Base-by-base conservation (phyloP, 1,140 invertebrate species). In the Saccostrea echinata region DNA sequence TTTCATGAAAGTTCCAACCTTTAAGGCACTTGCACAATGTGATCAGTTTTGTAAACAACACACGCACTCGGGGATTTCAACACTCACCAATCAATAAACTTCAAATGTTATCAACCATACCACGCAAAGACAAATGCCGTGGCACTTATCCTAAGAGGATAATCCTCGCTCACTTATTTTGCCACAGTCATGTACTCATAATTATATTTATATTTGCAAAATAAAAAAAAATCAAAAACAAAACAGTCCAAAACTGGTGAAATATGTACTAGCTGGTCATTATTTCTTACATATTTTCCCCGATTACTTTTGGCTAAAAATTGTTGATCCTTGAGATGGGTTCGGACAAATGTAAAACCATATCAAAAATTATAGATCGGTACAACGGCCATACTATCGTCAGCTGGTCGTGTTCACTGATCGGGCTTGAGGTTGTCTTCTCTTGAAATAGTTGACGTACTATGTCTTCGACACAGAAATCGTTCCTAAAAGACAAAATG, bases 91-190 rank as follows among this genome's bases (percentile, higher is more conserved):
- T 76, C 68, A 76, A 30, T 76, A 27, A 9, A 76, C 68, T 76
- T 27, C 27, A 16, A 76, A 24, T 18, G 43, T 43, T 43, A 43
- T 76, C 30, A 33, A 13, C 11, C 68, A 76, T 76, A 30, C 68
- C 68, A 76, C 68, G 30, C 68, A 76, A 13, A 76, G 68, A 76
- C 68, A 76, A 76, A 76, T 76, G 68, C 24, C 68, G 68, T 76
- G 30, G 68, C 68, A 76, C 68, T 76, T 76, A 76, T 76, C 68
- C 68, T 27, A 64, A 76, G 68, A 76, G 68, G 68, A 76, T 76
- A 76, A 76, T 18, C 68, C 68, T 76, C 68, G 30, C 24, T 76
- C 68, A 76, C 16, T 61, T 61, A 76, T 30, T 76, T 61, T 21
- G 55, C 55, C 55, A 30, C 68, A 30, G 27, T 76, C 68, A 76